Base-by-base conservation (phyloP, 2,113 vertebrate species). In the Aphyosemion australe region DNA sequence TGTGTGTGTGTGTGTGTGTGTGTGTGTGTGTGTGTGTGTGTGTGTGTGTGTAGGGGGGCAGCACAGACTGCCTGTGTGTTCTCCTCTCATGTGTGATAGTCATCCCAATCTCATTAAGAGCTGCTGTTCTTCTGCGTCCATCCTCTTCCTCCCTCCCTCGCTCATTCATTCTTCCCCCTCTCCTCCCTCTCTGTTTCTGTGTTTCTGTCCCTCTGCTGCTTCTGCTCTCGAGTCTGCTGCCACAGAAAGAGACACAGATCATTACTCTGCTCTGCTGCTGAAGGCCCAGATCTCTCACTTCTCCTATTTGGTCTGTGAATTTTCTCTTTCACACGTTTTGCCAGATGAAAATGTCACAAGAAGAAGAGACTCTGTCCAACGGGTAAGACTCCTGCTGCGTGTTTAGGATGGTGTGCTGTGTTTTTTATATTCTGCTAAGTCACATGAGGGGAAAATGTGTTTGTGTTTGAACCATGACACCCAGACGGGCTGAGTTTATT, bases 311-410 rank as follows among this genome's bases (percentile, higher is more conserved):
- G 64, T 72, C 16, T 58, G 65, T 54, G n/a, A 48, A 42, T 37
- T 21, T 52, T 67, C n/a, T 54, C 46, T 46, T 63, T 67, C 54
- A 43, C 61, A 65, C 59, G 37, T 48, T 75, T 61, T 82, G 71
- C 78, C 89, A 89, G 78, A 92, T 93, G 91, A 93, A 91, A 92
- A 93, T 93, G 93, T 93, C 93, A 87, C 84, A 50, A 85, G 90
- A 87, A 74, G 90, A 89, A 77, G 86, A 86, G 65, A 82, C 78
- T 80, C 79, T 83, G 50, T 81, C 90, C 53, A 91, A 91, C 10
- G 90, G 92, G 92, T 93, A 90, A 91, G 91, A 74, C 18, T 61
- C 69, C 49, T 39, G 42, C 61, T 59, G 69, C 37, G 7, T 69
- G 58, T 50, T 26, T 49, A 26, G 39, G 54, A 69, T 62, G 62